These are phyloP conservation scores for Hestina assimilis DNA, from an alignment of 1,140 invertebrate species.

Conservation along the genomic window DNA sequence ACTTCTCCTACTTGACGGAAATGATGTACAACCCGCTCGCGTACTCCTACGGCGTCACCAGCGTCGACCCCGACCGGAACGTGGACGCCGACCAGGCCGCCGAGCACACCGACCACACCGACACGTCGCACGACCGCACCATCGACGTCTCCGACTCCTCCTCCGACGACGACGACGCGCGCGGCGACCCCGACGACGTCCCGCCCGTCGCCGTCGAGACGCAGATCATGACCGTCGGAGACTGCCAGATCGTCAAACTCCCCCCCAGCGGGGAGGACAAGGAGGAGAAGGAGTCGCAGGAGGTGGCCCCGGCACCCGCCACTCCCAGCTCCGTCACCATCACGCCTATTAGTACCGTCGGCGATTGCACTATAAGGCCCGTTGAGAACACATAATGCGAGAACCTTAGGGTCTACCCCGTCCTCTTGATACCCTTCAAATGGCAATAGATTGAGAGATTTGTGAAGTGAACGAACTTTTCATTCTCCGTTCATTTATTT, in stretches of 20 bases:
- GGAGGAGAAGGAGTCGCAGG: slow-evolving; percentile 16
- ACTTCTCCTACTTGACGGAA: slow-evolving; percentile 79
- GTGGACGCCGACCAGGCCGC: slow-evolving; percentile 53
- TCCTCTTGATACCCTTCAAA: slow-evolving; percentile 27
- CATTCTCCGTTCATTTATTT: neutral
- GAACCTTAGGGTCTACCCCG: slow-evolving; percentile 41
- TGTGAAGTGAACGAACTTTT: slow-evolving; percentile 15
- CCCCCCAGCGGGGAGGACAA: slow-evolving; percentile 53
- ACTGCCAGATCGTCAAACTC: slow-evolving; percentile 73
- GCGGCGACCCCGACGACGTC: slow-evolving; percentile 52
- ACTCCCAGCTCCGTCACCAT: slow-evolving; percentile 60
- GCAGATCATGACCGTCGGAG: slow-evolving; percentile 70
- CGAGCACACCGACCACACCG: slow-evolving; percentile 41
- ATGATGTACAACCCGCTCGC: slow-evolving; percentile 72
- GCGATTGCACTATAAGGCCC: slow-evolving; percentile 72
- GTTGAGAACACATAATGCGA: slow-evolving; percentile 65
- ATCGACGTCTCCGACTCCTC: slow-evolving; percentile 65
- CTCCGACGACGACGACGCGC: slow-evolving; percentile 53
- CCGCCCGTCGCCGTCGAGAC: slow-evolving; percentile 53
- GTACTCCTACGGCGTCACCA: slow-evolving; percentile 59
- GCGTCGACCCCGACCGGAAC: slow-evolving; percentile 60
- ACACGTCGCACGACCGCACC: slow-evolving; percentile 55
- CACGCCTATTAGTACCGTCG: slow-evolving; percentile 68
- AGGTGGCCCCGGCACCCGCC: slow-evolving; percentile 25
- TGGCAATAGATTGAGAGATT: slow-evolving; percentile 19